Conservation (phyloP, 2,113 vertebrate genomes). For the Hippocampus barbouri region DNA sequence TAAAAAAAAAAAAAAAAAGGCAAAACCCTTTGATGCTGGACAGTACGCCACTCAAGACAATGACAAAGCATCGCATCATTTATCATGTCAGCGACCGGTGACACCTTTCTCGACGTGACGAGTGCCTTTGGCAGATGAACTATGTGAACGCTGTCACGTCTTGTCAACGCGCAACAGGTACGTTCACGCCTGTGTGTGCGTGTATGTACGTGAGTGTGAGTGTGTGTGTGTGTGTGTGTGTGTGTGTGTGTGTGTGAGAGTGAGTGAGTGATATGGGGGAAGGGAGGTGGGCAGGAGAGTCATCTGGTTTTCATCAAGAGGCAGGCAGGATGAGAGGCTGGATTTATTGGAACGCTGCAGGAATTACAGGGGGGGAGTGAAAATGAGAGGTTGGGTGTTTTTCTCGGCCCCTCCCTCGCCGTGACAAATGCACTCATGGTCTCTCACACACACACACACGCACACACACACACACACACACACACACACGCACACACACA, state of each 20-base stretch:
- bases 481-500: not conserved
- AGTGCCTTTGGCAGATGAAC: not conserved
- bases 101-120: not conserved
- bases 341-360: slow-evolving; percentile 50
- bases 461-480: too few relatives aligned
- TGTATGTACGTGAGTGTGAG: slow-evolving; percentile 17
- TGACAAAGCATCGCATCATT: not conserved
- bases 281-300: slow-evolving; percentile 18
- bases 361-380: slow-evolving; percentile 46
- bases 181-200: slow-evolving; percentile 37
- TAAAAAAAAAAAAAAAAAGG: not conserved
- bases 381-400: slow-evolving; percentile 34
- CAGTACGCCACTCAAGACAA: not conserved
- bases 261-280: not conserved
- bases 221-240: slow-evolving; percentile 21
- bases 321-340: slow-evolving; percentile 36
- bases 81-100: not conserved
- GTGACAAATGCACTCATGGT: not conserved
- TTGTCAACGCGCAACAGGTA: slow-evolving; percentile 31
- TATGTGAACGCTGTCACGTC: not conserved
- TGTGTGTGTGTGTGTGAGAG: slow-evolving; percentile 26
- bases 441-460: not conserved
- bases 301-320: slow-evolving; percentile 60
- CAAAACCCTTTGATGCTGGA: not conserved
- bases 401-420: not conserved